Evolutionary conservation across 2,888 invertebrate genomes (phyloP), one percentile per base, ranked within the genome.

Genomic region (Brenthis hecate): DNA sequence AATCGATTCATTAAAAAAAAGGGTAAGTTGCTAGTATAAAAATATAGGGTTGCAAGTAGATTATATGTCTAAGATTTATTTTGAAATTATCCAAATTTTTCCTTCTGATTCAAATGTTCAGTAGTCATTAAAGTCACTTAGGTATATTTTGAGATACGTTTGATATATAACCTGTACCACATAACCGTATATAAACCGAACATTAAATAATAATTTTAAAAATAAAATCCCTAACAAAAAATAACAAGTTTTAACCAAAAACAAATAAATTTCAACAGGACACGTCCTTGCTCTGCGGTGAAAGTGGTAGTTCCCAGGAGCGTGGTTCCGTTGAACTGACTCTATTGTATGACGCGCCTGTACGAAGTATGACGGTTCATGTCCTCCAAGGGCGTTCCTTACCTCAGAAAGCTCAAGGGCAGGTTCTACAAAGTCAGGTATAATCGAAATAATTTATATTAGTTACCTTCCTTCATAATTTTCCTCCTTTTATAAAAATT

Each of bases 311-410:
- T 91, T 72, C 82, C 11, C 69, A 82, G 51, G 91, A 91, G 73
- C 95, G 97, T 75, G 97, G 98, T 6, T 95, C 96, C 72, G 93
- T 99, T 73, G 98, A 98, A 88, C 95, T 98, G 71, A 97, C 98
- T 8, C 94, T 98, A 81, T 92, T 97, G 48, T 98, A 98, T 85
- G 98, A 98, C 84, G 97, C 97, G 14, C 97, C 97, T 8, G 97
- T 97, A 90, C 94, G 97, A 70, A 97, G 97, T 89, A 98, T 98
- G 97, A 97, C 97, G 56, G 96, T 98, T 32, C 97, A 98, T 80
- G 96, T 99, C 65, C 93, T 98, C 73, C 98, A 98, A 88, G 98
- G 97, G 0, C 94, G 96, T 62, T 96, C 96, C 61, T 94, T 98
- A 77, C 94, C 95, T 76, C 93, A 95, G 84, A 80, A 83, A 93